Evolutionary conservation across 1,140 invertebrate species (phyloP), one percentile per base, ranked within the genome.

Genomic region (Leptoteleia sp.): DNA sequence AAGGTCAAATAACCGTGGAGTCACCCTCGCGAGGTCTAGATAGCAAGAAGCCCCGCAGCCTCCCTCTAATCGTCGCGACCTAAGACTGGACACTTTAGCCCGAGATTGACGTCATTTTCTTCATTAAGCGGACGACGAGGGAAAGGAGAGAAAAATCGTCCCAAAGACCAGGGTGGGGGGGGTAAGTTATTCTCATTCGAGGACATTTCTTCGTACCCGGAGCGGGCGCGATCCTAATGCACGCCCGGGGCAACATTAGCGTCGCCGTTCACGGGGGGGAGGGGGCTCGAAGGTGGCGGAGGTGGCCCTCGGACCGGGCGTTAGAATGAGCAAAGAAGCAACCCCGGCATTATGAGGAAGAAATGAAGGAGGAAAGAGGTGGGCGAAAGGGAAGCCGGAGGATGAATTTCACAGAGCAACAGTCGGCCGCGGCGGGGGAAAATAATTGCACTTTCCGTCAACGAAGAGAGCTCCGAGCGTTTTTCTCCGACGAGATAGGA

Each of bases 361-460:
- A 68, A 72, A 73, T 50, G 65, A 78, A 73, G 48, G 50, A 29
- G 47, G 61, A 65, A 59, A 47, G 45, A 50, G 61, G 45, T 25
- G 22, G 35, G 43, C 15, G 43, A 40, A 17, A 48, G 68, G 54
- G 54, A 78, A 38, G 12, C 16, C 31, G 6, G 70, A 45, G 57
- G 38, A 83, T 71, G 76, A 84, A 81, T 82, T 85, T 87, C 83
- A 84, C 80, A 83, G 81, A 79, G 82, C 82, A 84, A 87, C 85
- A 86, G 85, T 88, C 81, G 80, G 82, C 79, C 27, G 83, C 82
- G 80, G 83, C 80, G 67, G 61, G 81, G 71, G 79, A 81, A 82
- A 83, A 84, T 84, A 84, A 84, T 84, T 84, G 81, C 83, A 81
- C 81, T 81, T 84, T 83, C 83, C 80, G 78, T 81, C 76, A 76